These are phyloP conservation scores for Herminia tarsipennalis DNA, from an alignment of 2,888 invertebrate genomes.

Conservation along the genomic window DNA sequence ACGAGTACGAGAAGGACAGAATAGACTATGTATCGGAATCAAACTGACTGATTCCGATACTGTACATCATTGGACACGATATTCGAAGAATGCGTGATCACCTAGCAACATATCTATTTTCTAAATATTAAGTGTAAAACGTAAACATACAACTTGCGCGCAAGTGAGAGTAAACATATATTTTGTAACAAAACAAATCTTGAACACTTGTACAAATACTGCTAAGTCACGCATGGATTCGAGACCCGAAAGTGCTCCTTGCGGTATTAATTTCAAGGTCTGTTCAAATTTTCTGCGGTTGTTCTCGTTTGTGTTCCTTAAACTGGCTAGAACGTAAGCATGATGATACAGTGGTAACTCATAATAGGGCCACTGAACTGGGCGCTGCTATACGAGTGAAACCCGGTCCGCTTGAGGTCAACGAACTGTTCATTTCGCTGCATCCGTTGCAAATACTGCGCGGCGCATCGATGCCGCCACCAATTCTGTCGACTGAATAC, in stretches of 20 bases:
- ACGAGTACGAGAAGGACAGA: conserved; percentile 39
- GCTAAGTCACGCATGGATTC: conserved; percentile 12
- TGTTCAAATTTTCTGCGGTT: not conserved
- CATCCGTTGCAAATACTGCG: conserved; percentile 84
- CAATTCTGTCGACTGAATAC: conserved; percentile 74
- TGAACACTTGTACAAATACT: conserved; percentile 10
- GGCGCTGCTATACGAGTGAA: conserved; percentile 81
- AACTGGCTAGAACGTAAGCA: conserved; percentile 53
- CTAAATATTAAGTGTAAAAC: conserved; percentile 5
- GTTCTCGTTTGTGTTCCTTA: conserved; percentile 1
- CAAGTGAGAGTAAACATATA: conserved; percentile 26
- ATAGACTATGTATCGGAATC: conserved; percentile 23
- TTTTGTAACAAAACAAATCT: not conserved
- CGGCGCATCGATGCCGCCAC: conserved; percentile 75
- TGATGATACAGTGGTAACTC: conserved; percentile 55
- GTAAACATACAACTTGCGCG: not conserved
- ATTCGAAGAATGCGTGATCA: conserved; percentile 8
- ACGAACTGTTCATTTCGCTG: conserved; percentile 84
- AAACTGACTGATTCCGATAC: too few relatives aligned
- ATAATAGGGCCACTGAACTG: conserved; percentile 81
- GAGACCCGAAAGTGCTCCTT: not conserved
- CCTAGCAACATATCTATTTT: too few relatives aligned
- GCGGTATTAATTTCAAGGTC: conserved; percentile 1
- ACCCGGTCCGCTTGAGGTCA: conserved; percentile 80
- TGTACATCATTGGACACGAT: conserved; percentile 22